Evolutionary conservation across 2,888 invertebrate genomes (phyloP).

Genomic region (Malthinus seriepunctatus): DNA sequence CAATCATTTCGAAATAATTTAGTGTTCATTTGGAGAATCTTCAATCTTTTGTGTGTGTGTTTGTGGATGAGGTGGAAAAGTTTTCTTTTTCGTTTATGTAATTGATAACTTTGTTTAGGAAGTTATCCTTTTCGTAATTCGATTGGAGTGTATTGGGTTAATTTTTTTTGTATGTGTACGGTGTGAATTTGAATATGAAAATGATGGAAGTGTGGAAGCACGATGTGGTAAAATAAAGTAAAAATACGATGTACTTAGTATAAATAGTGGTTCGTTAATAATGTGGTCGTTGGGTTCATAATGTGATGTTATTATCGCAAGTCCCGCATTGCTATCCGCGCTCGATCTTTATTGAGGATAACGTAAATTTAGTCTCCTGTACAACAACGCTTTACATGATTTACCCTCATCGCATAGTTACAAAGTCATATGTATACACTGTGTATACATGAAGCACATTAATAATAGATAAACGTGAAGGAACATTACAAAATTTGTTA

Average conservation of each 20-base stretch:
- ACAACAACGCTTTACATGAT: constrained; percentile 30
- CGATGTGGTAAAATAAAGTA: constrained; percentile 15
- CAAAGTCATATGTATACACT: constrained; percentile 31
- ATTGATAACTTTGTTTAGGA: too few species aligned
- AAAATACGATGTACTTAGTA: constrained; percentile 23
- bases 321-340: constrained; percentile 33
- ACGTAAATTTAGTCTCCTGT: constrained; percentile 32
- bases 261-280: constrained; percentile 24
- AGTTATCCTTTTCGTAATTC: too few species aligned
- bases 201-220: constrained; percentile 5
- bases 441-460: constrained; percentile 26
- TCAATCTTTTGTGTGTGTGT: constrained; percentile 1
- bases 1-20: constrained; percentile 21
- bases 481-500: constrained; percentile 14
- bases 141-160: too few species aligned
- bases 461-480: constrained; percentile 24
- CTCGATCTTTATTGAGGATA: constrained; percentile 34
- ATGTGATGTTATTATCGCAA: constrained; percentile 34
- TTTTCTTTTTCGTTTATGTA: too few species aligned
- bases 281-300: constrained; percentile 26
- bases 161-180: background rate
- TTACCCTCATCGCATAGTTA: constrained; percentile 31
- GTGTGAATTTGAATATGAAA: background rate
- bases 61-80: background rate
- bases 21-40: constrained; percentile 16